Percentiles rank a stretch among this genome's conserved stretches.
Evolutionary conservation across 2,113 vertebrate species (phyloP).

Genomic region (Solenodon paradoxus): DNA sequence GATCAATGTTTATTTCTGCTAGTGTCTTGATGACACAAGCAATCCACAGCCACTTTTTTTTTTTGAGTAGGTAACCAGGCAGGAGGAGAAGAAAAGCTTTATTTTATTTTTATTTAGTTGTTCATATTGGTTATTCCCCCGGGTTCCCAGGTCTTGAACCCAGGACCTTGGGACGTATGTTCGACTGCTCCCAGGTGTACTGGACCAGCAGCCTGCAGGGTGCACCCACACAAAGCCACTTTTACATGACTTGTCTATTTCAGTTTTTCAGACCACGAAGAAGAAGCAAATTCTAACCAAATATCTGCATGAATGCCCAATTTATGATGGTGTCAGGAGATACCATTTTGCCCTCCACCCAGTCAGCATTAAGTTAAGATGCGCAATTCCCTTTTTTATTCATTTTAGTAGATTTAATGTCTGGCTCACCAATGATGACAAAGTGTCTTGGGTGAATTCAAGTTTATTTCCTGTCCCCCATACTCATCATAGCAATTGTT

Average conservation of each 20-base stretch:
- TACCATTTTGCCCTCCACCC: neutral
- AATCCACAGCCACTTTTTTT: neutral
- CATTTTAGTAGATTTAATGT: neutral
- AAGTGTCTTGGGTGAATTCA: neutral
- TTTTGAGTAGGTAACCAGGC: too few relatives aligned
- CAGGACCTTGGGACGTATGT: too few relatives aligned
- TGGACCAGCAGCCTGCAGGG: too few relatives aligned
- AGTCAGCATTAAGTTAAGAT: neutral
- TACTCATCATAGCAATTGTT: neutral
- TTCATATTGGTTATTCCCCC: too few relatives aligned
- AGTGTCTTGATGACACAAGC: neutral
- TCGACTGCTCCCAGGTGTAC: too few relatives aligned
- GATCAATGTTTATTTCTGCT: neutral
- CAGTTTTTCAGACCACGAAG: neutral
- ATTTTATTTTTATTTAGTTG: too few relatives aligned
- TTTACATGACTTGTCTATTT: neutral
- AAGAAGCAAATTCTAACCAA: neutral
- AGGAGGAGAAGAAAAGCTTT: too few relatives aligned
- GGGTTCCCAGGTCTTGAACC: too few relatives aligned
- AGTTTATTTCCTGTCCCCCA: neutral
- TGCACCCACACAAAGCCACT: too few relatives aligned
- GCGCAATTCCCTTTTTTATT: neutral
- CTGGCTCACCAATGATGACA: neutral
- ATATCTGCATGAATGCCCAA: neutral
- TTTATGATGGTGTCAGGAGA: neutral